Conservation (phyloP, 2,113 vertebrate genomes). For the Apteryx mantelli region DNA sequence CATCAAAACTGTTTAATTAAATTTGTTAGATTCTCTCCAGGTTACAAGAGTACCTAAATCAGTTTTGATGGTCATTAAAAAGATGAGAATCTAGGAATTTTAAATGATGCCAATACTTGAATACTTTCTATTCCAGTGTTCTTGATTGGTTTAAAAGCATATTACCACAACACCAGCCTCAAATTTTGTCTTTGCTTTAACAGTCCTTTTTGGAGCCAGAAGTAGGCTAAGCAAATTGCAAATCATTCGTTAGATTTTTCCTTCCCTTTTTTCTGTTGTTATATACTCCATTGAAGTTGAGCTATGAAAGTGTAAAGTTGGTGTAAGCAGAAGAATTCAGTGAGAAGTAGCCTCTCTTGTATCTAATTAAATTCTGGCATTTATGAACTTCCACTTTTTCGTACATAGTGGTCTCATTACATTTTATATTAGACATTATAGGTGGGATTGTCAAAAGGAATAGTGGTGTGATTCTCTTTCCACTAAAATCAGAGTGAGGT, state of each 20-base stretch:
- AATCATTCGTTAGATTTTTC: not conserved
- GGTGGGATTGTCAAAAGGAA: not conserved
- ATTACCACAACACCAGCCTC: not conserved
- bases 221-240: not conserved
- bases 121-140: not conserved
- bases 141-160: not conserved
- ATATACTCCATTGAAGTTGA: not conserved
- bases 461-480: not conserved
- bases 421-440: not conserved
- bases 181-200: not conserved
- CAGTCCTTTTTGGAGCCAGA: not conserved
- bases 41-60: not conserved
- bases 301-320: not conserved
- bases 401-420: not conserved
- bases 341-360: not conserved
- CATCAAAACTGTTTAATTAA: not conserved
- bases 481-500: not conserved
- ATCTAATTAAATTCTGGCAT: not conserved
- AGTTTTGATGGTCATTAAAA: not conserved
- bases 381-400: not conserved
- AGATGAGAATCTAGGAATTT: not conserved
- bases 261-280: not conserved
- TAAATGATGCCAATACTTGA: not conserved
- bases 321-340: not conserved
- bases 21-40: not conserved